A percentile compares a stretch with the other conserved stretches of the same genome.
Evolutionary conservation across 2,113 vertebrate genomes (phyloP).

Genomic region (Eurypyga helias): DNA sequence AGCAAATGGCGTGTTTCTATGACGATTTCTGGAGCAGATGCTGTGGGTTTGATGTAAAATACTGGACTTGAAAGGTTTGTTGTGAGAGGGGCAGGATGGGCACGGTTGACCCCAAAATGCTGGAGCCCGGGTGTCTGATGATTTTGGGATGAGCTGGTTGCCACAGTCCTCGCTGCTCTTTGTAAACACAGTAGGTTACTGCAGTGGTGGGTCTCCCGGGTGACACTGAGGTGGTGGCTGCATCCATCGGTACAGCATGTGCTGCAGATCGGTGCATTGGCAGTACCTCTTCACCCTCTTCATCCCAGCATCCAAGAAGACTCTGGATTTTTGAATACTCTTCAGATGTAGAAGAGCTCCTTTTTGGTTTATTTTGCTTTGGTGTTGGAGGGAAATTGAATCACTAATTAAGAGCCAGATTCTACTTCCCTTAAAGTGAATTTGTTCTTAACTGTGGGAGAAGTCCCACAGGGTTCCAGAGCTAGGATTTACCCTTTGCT

Average conservation of each 20-base stretch:
- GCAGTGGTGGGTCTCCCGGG: background rate
- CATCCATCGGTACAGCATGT: background rate
- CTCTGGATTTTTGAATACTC: background rate
- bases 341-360: background rate
- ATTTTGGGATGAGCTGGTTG: background rate
- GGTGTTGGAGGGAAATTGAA: background rate
- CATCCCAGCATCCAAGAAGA: background rate
- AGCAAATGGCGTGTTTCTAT: conserved; percentile 1
- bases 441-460: background rate
- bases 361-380: background rate
- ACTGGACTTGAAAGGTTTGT: background rate
- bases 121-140: background rate
- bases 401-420: background rate
- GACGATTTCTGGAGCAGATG: background rate
- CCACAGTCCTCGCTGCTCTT: background rate
- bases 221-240: background rate
- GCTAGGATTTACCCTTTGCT: background rate
- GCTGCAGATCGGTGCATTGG: background rate
- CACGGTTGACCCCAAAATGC: background rate
- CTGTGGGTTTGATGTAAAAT: background rate
- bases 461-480: background rate
- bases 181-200: background rate
- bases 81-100: background rate
- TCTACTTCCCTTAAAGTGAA: background rate
- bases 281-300: background rate